phyloP scores from a whole-genome alignment of 2,113 vertebrate genomes.

The Thinocorus orbignyianus region DNA sequence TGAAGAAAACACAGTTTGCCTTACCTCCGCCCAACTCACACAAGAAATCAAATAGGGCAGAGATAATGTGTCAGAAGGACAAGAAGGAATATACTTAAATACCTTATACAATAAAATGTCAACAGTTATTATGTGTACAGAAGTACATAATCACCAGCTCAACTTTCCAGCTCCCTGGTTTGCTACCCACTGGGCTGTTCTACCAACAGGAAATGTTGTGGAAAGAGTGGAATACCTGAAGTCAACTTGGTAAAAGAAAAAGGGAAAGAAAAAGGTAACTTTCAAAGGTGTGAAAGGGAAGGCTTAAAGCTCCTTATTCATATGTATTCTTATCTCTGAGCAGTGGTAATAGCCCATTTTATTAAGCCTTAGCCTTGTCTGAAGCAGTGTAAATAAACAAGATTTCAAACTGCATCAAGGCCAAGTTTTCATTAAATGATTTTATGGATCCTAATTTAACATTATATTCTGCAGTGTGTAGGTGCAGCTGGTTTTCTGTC shows the following conservation, averaged over 20 bases:
- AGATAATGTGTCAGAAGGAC: not conserved
- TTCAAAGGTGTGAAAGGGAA: not conserved
- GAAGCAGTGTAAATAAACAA: not conserved
- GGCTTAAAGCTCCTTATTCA: not conserved
- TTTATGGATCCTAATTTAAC: not conserved
- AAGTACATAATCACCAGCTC: not conserved
- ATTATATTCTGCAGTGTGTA: not conserved
- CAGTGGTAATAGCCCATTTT: not conserved
- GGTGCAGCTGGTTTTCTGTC: not conserved
- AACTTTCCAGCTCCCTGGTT: not conserved
- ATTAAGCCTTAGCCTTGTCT: not conserved
- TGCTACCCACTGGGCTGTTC: not conserved
- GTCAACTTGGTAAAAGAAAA: not conserved
- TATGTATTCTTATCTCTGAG: not conserved
- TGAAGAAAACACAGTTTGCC: not conserved
- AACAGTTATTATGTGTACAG: not conserved
- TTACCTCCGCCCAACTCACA: not conserved
- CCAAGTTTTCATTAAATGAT: not conserved
- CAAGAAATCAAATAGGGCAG: not conserved
- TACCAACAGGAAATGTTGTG: not conserved
- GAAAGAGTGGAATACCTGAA: not conserved
- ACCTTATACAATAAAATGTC: not conserved
- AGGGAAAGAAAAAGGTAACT: not conserved
- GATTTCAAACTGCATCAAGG: not conserved
- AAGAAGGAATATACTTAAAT: not conserved